These are phyloP conservation scores for Poeciliopsis turneri DNA, from an alignment of 2,797 vertebrate species.

Conservation along the genomic window DNA sequence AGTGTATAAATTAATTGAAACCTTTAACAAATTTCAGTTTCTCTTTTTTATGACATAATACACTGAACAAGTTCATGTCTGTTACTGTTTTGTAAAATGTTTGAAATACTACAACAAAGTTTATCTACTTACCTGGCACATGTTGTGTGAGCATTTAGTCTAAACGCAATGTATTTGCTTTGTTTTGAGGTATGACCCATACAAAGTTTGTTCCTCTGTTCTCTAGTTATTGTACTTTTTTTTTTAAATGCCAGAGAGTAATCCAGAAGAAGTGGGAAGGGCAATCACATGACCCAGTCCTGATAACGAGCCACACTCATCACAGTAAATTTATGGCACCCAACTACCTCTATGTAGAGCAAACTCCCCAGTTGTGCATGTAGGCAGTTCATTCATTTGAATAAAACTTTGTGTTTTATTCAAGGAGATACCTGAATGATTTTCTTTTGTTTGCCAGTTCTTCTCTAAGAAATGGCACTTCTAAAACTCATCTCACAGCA, in stretches of 20 bases:
- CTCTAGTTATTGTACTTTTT: background rate
- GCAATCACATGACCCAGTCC: conserved; percentile 66
- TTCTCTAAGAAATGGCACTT: background rate
- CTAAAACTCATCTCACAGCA: background rate
- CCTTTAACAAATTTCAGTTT: background rate
- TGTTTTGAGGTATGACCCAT: background rate
- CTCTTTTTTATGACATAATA: background rate
- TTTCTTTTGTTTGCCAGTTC: background rate
- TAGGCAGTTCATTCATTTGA: conserved; percentile 26
- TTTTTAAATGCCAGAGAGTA: conserved; percentile 18
- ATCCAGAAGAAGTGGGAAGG: conserved; percentile 33
- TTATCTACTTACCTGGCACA: background rate
- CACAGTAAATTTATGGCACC: conserved; percentile 9
- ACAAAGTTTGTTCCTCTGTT: conserved; percentile 1
- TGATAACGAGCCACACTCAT: conserved; percentile 44
- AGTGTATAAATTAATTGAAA: background rate
- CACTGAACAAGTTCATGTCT: background rate
- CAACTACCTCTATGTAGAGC: conserved; percentile 26
- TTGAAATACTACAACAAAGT: background rate
- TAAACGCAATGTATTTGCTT: background rate
- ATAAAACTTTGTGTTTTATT: background rate
- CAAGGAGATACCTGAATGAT: background rate
- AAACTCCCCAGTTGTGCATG: conserved; percentile 41
- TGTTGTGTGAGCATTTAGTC: background rate
- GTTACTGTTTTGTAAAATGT: background rate